phyloP scores from a whole-genome alignment of 2,888 invertebrate species.

The Napeogenes inachia region DNA sequence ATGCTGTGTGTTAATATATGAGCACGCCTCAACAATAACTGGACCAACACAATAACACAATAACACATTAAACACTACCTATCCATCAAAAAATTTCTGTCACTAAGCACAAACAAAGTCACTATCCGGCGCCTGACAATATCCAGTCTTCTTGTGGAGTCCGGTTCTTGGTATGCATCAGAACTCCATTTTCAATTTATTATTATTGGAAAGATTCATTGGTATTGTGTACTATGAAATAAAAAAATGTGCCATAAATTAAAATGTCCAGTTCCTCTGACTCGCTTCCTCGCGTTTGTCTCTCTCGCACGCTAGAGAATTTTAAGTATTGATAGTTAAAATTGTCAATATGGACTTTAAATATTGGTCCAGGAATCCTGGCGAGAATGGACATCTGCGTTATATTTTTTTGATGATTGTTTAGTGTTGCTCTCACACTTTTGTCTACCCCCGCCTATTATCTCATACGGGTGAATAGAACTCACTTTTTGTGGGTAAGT shows the following conservation, averaged over 20 bases:
- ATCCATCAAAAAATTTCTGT: conserved; percentile 58
- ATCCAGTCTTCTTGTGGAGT: conserved; percentile 72
- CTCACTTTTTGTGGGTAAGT: conserved; percentile 64
- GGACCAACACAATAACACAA: conserved; percentile 56
- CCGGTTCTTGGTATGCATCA: conserved; percentile 65
- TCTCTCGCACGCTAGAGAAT: conserved; percentile 55
- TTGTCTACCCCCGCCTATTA: conserved; percentile 71
- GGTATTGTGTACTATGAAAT: conserved; percentile 59
- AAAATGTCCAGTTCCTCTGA: conserved; percentile 63
- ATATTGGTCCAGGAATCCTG: conserved; percentile 64
- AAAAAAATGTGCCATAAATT: conserved; percentile 74
- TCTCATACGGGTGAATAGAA: conserved; percentile 67
- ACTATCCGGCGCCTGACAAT: conserved; percentile 49
- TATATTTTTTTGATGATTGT: conserved; percentile 52
- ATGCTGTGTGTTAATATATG: conserved; percentile 45
- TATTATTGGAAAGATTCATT: conserved; percentile 73
- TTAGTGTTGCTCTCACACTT: conserved; percentile 66
- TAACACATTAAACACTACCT: conserved; percentile 52
- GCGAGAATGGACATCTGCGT: conserved; percentile 63
- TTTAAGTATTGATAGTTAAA: conserved; percentile 36
- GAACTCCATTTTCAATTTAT: conserved; percentile 71
- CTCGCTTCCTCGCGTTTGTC: conserved; percentile 48
- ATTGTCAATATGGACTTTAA: conserved; percentile 63
- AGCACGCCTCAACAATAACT: conserved; percentile 56
- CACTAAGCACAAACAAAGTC: conserved; percentile 59